phyloP scores from a whole-genome alignment of 92 coral and sea anemone genomes.

The Parazoanthus swiftii region DNA sequence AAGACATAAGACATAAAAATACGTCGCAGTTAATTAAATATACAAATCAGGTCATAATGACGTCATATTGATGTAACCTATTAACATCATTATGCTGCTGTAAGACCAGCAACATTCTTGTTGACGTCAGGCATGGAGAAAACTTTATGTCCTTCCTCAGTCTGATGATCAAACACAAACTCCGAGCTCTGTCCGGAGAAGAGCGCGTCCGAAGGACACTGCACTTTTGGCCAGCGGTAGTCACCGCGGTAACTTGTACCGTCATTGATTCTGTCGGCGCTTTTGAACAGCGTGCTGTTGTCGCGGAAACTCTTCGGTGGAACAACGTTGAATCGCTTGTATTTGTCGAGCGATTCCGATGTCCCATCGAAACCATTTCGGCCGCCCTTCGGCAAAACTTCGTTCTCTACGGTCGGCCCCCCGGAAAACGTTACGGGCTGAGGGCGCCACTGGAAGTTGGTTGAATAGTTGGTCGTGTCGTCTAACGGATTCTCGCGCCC shows the following conservation, averaged over 20 bases:
- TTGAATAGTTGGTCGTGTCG: constrained; percentile 83
- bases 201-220: constrained; percentile 78
- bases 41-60: no score
- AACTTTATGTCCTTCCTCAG: constrained; percentile 86
- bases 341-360: constrained; percentile 90
- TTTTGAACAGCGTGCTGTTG: constrained; percentile 83
- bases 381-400: constrained; percentile 69
- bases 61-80: no score
- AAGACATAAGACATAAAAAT: no score
- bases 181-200: constrained; percentile 48
- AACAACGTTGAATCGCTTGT: constrained; percentile 79
- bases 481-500: constrained; percentile 87
- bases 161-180: constrained; percentile 79
- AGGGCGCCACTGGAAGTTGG: constrained; percentile 72
- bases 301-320: constrained; percentile 89
- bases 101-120: constrained; percentile 41
- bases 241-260: constrained; percentile 78
- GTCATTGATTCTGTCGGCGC: constrained; percentile 57
- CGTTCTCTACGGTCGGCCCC: constrained; percentile 78
- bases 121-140: constrained; percentile 60
- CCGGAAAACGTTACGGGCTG: constrained; percentile 67
- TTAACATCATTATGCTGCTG: constrained; percentile 39
- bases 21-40: no score
- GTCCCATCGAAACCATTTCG: constrained; percentile 55
- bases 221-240: constrained; percentile 76